phyloP scores from a whole-genome alignment of 2,113 vertebrate genomes.

The Sinocyclocheilus rhinocerous region DNA sequence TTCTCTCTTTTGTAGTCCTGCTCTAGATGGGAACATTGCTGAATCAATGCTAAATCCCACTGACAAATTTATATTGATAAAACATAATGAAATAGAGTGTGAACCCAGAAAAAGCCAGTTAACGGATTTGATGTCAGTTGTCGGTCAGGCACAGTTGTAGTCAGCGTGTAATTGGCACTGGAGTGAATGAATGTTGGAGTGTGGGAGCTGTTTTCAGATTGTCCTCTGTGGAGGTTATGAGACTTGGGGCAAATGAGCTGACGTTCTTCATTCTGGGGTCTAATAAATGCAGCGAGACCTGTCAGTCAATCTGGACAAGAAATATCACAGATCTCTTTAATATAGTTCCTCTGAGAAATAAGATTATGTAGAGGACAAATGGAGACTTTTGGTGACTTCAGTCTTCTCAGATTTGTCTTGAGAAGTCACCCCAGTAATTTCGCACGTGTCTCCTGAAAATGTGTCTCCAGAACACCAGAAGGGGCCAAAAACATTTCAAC shows the following conservation, averaged over 20 bases:
- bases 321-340: background rate
- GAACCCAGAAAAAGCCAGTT: background rate
- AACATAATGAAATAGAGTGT: conserved; percentile 3
- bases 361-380: background rate
- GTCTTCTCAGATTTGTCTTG: no score
- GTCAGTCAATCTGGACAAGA: background rate
- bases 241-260: background rate
- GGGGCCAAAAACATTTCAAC: background rate
- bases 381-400: background rate
- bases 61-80: background rate
- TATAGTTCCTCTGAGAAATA: background rate
- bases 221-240: background rate
- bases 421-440: no score
- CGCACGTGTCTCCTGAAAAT: background rate
- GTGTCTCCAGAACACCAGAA: background rate
- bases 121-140: conserved; percentile 15
- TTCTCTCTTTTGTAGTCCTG: background rate
- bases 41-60: background rate
- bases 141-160: background rate
- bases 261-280: background rate
- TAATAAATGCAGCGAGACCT: background rate
- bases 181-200: background rate
- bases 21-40: background rate
- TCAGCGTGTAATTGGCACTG: background rate
- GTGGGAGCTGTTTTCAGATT: background rate